Conservation (phyloP, 2,797 vertebrate species). For the Pipistrellus pygmaeus region DNA sequence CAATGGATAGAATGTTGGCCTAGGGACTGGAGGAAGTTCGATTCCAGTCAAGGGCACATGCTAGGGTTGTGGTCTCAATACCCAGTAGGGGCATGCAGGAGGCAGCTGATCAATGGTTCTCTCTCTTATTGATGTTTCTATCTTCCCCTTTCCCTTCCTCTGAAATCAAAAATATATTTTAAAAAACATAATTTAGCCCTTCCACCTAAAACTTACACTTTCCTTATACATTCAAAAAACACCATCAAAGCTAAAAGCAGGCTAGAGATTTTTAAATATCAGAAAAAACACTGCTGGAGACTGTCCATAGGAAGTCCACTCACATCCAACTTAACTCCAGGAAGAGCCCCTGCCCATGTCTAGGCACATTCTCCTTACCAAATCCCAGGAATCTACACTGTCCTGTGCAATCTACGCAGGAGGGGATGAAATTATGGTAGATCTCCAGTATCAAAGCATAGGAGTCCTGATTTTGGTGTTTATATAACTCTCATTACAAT, state of each 20-base stretch:
- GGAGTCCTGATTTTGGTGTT: constrained; percentile 7
- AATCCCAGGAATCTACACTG: too few relatives aligned
- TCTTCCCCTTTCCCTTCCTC: too few relatives aligned
- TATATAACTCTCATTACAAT: neutral
- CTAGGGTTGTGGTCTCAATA: too few relatives aligned
- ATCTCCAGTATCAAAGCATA: neutral
- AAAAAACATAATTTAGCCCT: constrained; percentile 30
- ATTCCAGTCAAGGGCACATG: too few relatives aligned
- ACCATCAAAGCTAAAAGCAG: constrained; percentile 17
- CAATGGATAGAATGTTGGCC: rapidly evolving
- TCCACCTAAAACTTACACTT: constrained; percentile 11
- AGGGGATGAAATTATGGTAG: neutral
- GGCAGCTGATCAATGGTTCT: too few relatives aligned
- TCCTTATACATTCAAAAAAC: constrained; percentile 9
- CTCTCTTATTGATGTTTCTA: too few relatives aligned
- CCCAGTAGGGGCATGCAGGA: too few relatives aligned
- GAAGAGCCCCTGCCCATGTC: neutral
- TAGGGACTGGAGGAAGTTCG: too few relatives aligned
- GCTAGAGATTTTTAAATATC: constrained; percentile 26
- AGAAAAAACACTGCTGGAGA: neutral
- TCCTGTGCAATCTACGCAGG: neutral
- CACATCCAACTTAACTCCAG: neutral
- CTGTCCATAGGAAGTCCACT: neutral
- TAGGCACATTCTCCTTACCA: neutral
- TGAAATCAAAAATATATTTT: too few relatives aligned